phyloP scores from a whole-genome alignment of 30 jellyfish, hydroid and myxozoan genomes.

The Aurelia aurita region DNA sequence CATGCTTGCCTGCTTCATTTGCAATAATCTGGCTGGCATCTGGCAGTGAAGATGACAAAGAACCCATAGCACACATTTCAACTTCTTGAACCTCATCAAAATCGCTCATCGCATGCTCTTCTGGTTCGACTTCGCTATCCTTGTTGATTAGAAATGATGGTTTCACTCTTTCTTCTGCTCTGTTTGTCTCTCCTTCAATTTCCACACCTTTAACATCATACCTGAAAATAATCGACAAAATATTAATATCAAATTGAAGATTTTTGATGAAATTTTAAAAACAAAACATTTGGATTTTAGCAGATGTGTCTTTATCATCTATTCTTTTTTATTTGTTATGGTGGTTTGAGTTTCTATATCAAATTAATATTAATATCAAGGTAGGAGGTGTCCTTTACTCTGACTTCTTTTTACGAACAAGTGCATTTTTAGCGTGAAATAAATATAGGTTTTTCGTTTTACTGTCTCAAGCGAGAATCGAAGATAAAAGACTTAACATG shows the following conservation, averaged over 20 bases:
- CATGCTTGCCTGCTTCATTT: neutral
- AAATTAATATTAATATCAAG: too few relatives aligned
- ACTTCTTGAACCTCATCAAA: neutral
- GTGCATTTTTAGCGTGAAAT: neutral
- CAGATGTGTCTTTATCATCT: neutral
- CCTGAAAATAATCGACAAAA: neutral
- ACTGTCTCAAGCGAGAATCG: neutral
- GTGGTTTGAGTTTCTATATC: too few relatives aligned
- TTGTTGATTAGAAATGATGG: neutral
- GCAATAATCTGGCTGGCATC: neutral
- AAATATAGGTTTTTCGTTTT: neutral
- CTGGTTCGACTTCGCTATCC: neutral
- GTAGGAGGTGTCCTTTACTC: neutral
- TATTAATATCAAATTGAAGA: neutral
- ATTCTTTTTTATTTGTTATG: neutral
- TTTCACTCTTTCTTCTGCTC: neutral
- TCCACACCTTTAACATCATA: conserved; percentile 1
- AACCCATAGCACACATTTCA: neutral
- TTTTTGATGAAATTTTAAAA: neutral
- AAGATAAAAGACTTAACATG: too few relatives aligned
- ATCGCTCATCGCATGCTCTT: conserved; percentile 2
- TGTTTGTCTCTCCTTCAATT: neutral
- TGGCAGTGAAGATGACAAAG: neutral
- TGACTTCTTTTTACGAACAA: neutral
- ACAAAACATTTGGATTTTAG: neutral